Base-by-base conservation (phyloP, 2,797 vertebrate species). In the Hybognathus amarus region DNA sequence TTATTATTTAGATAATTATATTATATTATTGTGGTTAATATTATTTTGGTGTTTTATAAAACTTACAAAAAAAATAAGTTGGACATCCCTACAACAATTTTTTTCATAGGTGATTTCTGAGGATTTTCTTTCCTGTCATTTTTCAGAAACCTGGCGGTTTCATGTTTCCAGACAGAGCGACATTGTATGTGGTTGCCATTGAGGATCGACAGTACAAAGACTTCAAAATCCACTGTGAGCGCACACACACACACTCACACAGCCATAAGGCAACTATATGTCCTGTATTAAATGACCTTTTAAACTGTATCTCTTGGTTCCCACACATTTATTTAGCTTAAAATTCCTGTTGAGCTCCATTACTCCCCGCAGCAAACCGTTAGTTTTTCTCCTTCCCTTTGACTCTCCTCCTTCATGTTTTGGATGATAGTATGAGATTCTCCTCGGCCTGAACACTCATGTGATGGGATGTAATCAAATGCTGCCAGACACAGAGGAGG, bases 151-250 rank as follows among this genome's bases (percentile, higher is more conserved):
- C 98, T 75, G 97, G 97, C 92, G 98, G 98, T 88, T 95, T 98
- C 93, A 99, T 99, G 96, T 99, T 99, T 92, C 98, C 98, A 67
- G 98, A 99, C 94, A 96, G 97, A 92, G 98, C 98, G 61, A 95
- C 97, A 80, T 95, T 99, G 87, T 98, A 99, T 69, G 94, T 99
- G 91, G 95, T 98, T 74, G 98, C 97, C 90, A 99, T 99, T 70
- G 98, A 99, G 92, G 98, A 99, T 91, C 93, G 98, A 89, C 98
- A 99, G 89, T 99, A 99, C 93, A 99, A 99, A 93, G 98, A 99
- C 95, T 99, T 98, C 94, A 99, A 99, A 95, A 99, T 99, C 89
- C 97, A 99, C 90, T 99, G 98, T 99, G 90, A 99, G 97, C 92
- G 77, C 77, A 38, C 71, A 42, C 74, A 59, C 78, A 66, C 38